These are phyloP conservation scores for Platichthys flesus DNA, from an alignment of 2,113 vertebrate genomes.

Conservation along the genomic window DNA sequence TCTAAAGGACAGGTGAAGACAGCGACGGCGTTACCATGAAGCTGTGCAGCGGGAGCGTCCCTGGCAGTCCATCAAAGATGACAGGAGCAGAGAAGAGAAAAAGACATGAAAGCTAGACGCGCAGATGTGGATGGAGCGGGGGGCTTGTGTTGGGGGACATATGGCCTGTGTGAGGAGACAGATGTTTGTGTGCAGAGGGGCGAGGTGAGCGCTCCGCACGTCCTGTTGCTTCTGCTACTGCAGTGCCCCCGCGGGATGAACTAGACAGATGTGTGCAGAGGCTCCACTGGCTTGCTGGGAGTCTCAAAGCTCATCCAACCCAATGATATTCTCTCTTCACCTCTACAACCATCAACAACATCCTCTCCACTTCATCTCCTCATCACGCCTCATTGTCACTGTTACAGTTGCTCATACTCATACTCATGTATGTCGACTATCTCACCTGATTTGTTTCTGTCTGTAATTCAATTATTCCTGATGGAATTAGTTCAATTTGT, in stretches of 20 bases:
- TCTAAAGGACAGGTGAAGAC: conserved; percentile 24
- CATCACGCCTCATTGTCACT: background rate
- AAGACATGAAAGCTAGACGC: conserved; percentile 69
- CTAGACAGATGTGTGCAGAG: conserved; percentile 61
- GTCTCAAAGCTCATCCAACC: conserved; percentile 34
- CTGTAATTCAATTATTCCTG: background rate
- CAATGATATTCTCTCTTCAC: conserved; percentile 43
- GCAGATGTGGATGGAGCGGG: conserved; percentile 32
- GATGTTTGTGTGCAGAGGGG: conserved; percentile 56
- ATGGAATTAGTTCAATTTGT: background rate
- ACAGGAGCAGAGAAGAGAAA: conserved; percentile 48
- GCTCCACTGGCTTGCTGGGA: conserved; percentile 30
- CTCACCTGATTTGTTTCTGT: background rate
- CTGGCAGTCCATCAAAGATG: conserved; percentile 74
- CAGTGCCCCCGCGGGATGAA: conserved; percentile 33
- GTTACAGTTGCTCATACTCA: conserved; percentile 6
- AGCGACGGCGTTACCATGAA: conserved; percentile 35
- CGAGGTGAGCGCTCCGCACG: conserved; percentile 24
- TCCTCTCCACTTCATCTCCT: conserved; percentile 20
- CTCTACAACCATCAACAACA: too few species aligned
- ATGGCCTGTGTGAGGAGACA: conserved; percentile 66
- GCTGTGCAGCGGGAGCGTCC: conserved; percentile 35
- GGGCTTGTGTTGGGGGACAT: conserved; percentile 57
- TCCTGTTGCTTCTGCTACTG: conserved; percentile 50
- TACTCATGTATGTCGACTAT: background rate